Conservation (phyloP, 1,140 invertebrate genomes). For the Drosophila nikananu region DNA sequence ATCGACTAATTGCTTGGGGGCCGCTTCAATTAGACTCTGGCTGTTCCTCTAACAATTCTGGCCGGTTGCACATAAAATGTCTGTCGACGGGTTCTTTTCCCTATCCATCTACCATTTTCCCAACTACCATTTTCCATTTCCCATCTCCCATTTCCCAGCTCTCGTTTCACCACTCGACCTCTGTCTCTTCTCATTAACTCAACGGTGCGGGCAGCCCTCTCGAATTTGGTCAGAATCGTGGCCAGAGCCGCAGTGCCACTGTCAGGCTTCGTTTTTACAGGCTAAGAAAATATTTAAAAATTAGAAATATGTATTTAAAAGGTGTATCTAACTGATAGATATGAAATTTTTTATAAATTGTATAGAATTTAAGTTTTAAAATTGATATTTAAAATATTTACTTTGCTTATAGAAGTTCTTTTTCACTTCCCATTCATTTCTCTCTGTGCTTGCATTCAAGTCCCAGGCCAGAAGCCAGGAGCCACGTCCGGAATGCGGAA, state of each 20-base stretch:
- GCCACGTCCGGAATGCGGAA: conserved; percentile 56
- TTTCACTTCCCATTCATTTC: background rate
- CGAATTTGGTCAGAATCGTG: conserved; percentile 45
- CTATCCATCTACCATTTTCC: conserved; percentile 3
- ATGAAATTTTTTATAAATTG: background rate
- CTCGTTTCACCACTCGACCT: conserved; percentile 16
- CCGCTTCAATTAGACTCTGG: conserved; percentile 67
- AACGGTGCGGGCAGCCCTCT: conserved; percentile 67
- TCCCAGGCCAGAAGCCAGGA: conserved; percentile 38
- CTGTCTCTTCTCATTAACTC: conserved; percentile 74
- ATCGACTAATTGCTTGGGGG: conserved; percentile 60
- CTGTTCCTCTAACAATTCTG: conserved; percentile 62
- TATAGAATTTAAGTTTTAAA: background rate
- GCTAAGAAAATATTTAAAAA: background rate
- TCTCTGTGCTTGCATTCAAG: conserved; percentile 10
- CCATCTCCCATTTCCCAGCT: background rate
- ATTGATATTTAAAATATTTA: no score
- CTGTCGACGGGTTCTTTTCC: conserved; percentile 26
- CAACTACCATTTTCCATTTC: background rate
- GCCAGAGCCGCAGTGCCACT: conserved; percentile 40
- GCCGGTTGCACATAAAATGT: conserved; percentile 64
- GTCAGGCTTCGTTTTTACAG: conserved; percentile 16
- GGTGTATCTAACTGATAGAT: background rate
- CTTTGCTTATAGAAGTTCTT: background rate
- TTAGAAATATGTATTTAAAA: background rate